Conservation (phyloP, 2,113 vertebrate genomes). For the Rhegmatorhina hoffmannsi region DNA sequence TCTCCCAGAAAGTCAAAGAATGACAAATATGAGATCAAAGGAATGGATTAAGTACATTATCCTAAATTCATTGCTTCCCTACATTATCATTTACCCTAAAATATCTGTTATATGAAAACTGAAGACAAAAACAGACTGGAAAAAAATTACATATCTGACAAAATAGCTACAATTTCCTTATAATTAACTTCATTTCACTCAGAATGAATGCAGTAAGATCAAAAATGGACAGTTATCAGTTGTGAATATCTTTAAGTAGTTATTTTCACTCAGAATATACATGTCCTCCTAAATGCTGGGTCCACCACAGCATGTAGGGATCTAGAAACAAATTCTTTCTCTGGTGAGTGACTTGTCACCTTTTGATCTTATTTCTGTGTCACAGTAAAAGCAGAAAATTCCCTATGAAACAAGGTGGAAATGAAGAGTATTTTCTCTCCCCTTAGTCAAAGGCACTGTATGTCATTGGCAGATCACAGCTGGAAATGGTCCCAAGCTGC, state of each 20-base stretch:
- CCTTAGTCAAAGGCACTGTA: background rate
- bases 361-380: background rate
- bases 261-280: background rate
- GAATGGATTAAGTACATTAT: background rate
- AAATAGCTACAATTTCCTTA: background rate
- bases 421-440: background rate
- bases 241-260: background rate
- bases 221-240: background rate
- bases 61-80: background rate
- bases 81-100: background rate
- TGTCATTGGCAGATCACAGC: background rate
- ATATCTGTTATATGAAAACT: background rate
- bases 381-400: background rate
- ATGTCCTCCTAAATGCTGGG: background rate
- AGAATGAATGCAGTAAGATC: background rate
- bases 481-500: background rate
- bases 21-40: slow-evolving; percentile 20
- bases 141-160: background rate
- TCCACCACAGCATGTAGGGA: background rate
- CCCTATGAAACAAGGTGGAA: background rate
- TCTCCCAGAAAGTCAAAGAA: background rate
- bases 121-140: background rate
- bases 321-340: background rate
- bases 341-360: background rate
- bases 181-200: background rate